Evolutionary conservation across 1,140 invertebrate genomes (phyloP), one percentile per base, ranked within the genome.

Genomic region (Xylocopa sonorina): DNA sequence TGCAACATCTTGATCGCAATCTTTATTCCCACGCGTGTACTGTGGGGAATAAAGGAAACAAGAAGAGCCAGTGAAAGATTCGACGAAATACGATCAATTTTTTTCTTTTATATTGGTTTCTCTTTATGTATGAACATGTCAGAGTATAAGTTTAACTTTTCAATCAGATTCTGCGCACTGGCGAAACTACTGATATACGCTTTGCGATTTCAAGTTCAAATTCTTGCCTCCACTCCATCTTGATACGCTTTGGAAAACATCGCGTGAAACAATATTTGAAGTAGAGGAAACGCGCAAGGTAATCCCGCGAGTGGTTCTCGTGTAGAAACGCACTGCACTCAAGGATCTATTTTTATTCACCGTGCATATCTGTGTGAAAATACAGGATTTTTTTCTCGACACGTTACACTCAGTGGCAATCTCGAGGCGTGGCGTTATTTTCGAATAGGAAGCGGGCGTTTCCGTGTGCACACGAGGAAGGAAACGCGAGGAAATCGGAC

Each of bases 371-470:
- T 29, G 32, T 7, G 66, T 18, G 48, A 38, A 69, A 53, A 55
- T 10, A 29, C 16, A 24, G 50, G 18, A 63, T 10, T 62, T 50
- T n/a, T 24, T 38, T 74, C 32, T 51, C 57, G 57, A 53, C 21
- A 29, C 21, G 41, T 50, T 29, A 21, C 3, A 76, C 53, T n/a
- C 16, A 43, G 24, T 41, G 24, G 46, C 58, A 74, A 27, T 34
- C 72, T 75, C 72, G 60, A 24, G 18, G 34, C 14, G 12, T 55
- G n/a, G 51, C 57, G 51, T 43, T 67, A 76, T 55, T 68, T 46
- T 67, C 34, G 29, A 43, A 57, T 77, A 68, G 53, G 74, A 68
- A 77, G 63, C 29, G 41, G 58, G n/a, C 75, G 46, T 78, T 78
- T 62, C 75, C 53, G 64, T 62, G 66, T 60, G 41, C 4, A 50